Base-by-base conservation (phyloP, 1,140 invertebrate species). In the Teleopsis dalmanni region DNA sequence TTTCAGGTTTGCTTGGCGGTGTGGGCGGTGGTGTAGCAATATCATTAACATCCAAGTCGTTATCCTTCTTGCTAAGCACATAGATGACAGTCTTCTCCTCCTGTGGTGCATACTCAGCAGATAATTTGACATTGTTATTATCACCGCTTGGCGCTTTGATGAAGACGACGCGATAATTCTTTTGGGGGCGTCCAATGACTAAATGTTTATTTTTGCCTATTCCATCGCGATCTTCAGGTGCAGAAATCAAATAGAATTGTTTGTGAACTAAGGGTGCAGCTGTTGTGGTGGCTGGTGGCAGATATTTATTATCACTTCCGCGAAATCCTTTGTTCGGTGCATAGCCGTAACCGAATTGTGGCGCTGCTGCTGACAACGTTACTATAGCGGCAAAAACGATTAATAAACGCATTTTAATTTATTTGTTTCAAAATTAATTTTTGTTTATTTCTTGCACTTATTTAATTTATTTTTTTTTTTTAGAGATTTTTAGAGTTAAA, bases 31-130 rank as follows among this genome's bases (percentile, higher is more conserved):
- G 78, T 3, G 84, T 84, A 18, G 85, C 85, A 52, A 89, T 78
- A 53, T 74, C 76, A 11, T 48, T 54, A 66, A 88, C 81, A 62
- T 87, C 81, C 41, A 69, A 14, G 48, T 69, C 65, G 8, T 64
- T 61, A 9, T 62, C 87, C 76, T 89, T 88, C 75, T 89, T 87
- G 29, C 86, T 84, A 47, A 90, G 73, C 14, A 90, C 87, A 71
- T 91, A 90, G 55, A 90, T 87, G 51, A 89, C 78, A 22, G 87
- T 91, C 70, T 90, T 90, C 66, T 88, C 84, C 72, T 90, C 87
- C 51, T 84, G 65, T 18, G 65, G 65, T 0, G 65, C 65, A 48
- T 63, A 68, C 31, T 68, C 65, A 22, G 65, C 65, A 16, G 65
- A 68, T 10, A 63, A 63, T 41, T 65, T 67, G 0, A 62, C 58